phyloP scores from a whole-genome alignment of 30 jellyfish, hydroid and myxozoan genomes.

The Chrysaora quinquecirrha region DNA sequence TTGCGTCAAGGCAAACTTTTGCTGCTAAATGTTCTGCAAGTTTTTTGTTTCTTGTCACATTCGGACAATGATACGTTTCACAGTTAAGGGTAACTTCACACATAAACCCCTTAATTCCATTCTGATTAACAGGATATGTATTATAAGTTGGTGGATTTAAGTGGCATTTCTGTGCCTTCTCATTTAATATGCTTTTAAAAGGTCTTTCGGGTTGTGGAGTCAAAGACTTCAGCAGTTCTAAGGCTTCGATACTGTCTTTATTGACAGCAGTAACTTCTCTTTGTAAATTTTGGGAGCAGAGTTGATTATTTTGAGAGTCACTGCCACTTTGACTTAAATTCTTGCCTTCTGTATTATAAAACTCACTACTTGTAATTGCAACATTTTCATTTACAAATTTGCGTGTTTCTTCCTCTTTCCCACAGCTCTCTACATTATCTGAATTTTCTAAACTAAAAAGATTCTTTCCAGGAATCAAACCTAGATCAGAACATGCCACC shows the following conservation, averaged over 20 bases:
- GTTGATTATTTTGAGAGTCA: not conserved
- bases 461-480: not conserved
- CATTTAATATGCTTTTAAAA: slow-evolving; percentile 9
- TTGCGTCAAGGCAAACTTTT: no score
- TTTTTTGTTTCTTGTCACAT: slow-evolving; percentile 11
- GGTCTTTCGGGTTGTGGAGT: slow-evolving; percentile 27
- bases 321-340: not conserved
- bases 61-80: not conserved
- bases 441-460: no score
- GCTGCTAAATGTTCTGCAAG: slow-evolving; percentile 47
- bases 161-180: slow-evolving; percentile 15
- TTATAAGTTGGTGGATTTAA: not conserved
- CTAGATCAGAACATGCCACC: not conserved
- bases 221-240: no score
- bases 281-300: no score
- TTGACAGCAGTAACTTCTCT: no score
- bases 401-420: not conserved
- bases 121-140: not conserved
- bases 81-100: slow-evolving; percentile 15
- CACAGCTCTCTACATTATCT: no score
- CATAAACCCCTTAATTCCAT: not conserved
- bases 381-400: no score
- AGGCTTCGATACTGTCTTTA: no score
- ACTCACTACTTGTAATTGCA: not conserved
- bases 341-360: not conserved